Evolutionary conservation across 2,797 vertebrate species (phyloP).

Genomic region (Clamator glandarius): DNA sequence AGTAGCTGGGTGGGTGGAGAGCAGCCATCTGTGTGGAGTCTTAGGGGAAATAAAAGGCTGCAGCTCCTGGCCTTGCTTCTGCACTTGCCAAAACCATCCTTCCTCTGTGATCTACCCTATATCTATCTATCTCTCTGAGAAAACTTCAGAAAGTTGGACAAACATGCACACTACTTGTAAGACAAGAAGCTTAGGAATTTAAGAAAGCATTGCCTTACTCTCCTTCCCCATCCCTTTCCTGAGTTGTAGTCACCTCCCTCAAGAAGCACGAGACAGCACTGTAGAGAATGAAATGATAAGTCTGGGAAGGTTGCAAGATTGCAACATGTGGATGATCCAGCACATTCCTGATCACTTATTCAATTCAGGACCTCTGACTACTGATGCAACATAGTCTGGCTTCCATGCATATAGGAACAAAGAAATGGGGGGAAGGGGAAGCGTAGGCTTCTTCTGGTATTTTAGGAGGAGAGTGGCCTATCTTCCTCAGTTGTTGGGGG

Average conservation of each 20-base stretch:
- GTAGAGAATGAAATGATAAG: background rate
- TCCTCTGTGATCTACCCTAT: rapidly evolving
- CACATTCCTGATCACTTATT: background rate
- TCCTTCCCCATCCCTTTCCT: background rate
- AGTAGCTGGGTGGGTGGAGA: background rate
- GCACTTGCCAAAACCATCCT: background rate
- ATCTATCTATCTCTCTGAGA: background rate
- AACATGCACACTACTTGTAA: background rate
- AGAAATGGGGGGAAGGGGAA: background rate
- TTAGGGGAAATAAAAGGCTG: background rate
- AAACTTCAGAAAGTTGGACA: background rate
- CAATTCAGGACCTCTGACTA: background rate
- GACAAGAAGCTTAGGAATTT: background rate
- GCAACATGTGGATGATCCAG: background rate
- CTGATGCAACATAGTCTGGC: background rate
- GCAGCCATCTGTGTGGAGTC: background rate
- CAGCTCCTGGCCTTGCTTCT: background rate
- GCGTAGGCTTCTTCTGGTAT: background rate
- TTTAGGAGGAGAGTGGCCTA: background rate
- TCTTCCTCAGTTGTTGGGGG: background rate
- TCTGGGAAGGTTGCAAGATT: background rate
- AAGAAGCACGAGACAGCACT: background rate
- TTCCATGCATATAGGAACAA: background rate
- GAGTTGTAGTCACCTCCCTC: background rate
- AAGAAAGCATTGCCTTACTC: background rate